These are phyloP conservation scores for Rhinichthys klamathensis DNA, from an alignment of 2,113 vertebrate genomes.

Conservation along the genomic window DNA sequence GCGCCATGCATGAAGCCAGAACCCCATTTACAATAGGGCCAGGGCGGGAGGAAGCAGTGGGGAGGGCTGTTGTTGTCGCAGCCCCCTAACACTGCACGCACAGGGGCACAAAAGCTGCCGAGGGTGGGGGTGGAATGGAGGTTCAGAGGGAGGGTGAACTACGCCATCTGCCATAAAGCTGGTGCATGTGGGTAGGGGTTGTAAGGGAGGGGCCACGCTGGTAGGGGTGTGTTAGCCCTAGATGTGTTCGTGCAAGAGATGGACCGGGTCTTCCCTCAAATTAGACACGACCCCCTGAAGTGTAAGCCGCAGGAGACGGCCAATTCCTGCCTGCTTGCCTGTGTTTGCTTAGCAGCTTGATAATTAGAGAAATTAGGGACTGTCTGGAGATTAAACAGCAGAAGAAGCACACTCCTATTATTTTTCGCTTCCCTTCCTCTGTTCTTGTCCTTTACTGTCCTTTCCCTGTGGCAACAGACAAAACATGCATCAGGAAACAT, in stretches of 20 bases:
- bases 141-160: conserved; percentile 42
- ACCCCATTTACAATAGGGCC: conserved; percentile 23
- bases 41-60: conserved; percentile 9
- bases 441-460: conserved; percentile 4
- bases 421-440: conserved; percentile 27
- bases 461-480: conserved; percentile 6
- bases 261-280: conserved; percentile 47
- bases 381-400: conserved; percentile 44
- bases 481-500: conserved; percentile 13
- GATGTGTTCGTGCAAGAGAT: conserved; percentile 53
- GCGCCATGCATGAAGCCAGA: conserved; percentile 22
- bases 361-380: conserved; percentile 46
- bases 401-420: conserved; percentile 1
- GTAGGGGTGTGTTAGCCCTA: conserved; percentile 40
- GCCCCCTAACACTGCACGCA: conserved; percentile 49
- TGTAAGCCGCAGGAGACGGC: conserved; percentile 31
- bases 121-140: conserved; percentile 36
- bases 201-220: not conserved
- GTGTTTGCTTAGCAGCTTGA: conserved; percentile 46
- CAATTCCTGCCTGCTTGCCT: conserved; percentile 36
- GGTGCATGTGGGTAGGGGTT: conserved; percentile 18
- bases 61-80: conserved; percentile 44
- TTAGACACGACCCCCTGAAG: conserved; percentile 50
- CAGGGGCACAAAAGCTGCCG: conserved; percentile 52
- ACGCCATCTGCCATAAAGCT: conserved; percentile 59